phyloP scores from a whole-genome alignment of 2,113 vertebrate genomes.

The Antechinus stuartii region DNA sequence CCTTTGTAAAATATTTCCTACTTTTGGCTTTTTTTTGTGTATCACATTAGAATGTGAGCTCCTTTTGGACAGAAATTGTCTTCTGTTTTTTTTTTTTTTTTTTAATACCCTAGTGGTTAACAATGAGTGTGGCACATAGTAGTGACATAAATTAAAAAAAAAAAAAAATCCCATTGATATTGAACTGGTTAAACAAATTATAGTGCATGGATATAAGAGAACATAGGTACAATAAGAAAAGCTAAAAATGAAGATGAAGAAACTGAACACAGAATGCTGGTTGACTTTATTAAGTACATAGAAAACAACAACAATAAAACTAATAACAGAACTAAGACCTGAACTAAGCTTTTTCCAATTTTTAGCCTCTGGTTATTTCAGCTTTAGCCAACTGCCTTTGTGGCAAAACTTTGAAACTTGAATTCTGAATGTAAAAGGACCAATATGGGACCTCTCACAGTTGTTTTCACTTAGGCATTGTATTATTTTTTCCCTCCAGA shows the following conservation, averaged over 20 bases:
- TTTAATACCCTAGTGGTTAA: neutral
- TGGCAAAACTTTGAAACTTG: neutral
- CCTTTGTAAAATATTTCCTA: neutral
- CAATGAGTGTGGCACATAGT: neutral
- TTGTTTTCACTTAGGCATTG: neutral
- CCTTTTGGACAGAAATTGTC: neutral
- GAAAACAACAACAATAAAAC: neutral
- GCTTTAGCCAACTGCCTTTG: neutral
- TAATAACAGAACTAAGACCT: neutral
- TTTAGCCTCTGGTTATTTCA: neutral
- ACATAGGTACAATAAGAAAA: neutral
- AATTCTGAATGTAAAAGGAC: neutral
- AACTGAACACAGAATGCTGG: neutral
- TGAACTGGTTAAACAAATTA: neutral
- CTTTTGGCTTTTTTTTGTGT: neutral
- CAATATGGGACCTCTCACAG: neutral
- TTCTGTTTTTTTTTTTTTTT: neutral
- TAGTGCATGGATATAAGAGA: neutral
- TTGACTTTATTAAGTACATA: neutral
- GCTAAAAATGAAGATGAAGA: neutral
- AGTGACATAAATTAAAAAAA: neutral
- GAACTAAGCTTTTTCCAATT: neutral
- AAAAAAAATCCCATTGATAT: neutral
- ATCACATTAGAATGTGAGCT: neutral
- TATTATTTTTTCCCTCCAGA: neutral